phyloP scores from a whole-genome alignment of 2,797 vertebrate genomes.

The Scolopax rusticola region DNA sequence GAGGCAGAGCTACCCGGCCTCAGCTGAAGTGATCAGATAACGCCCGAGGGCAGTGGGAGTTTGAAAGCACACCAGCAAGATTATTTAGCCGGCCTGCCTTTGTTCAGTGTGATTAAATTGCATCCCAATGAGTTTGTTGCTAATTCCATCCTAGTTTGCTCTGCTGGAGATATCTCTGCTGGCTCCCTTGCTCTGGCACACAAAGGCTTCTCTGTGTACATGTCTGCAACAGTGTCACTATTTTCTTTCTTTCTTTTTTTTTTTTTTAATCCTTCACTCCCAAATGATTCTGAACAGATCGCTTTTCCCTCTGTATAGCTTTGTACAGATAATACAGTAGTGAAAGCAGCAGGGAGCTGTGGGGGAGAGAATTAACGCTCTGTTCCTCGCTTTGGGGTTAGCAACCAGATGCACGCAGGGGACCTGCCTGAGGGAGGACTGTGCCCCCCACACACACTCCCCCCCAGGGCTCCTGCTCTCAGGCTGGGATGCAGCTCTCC shows the following conservation, averaged over 20 bases:
- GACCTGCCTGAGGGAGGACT: background rate
- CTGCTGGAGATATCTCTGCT: slow-evolving; percentile 54
- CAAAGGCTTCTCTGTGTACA: slow-evolving; percentile 38
- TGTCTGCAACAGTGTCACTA: slow-evolving; percentile 3
- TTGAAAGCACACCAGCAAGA: background rate
- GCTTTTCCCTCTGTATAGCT: slow-evolving; percentile 25
- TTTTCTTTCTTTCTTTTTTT: background rate
- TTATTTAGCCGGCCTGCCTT: background rate
- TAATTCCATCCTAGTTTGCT: background rate
- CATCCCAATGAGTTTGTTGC: slow-evolving; percentile 19
- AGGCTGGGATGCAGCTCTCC: background rate
- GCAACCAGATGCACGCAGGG: accelerated
- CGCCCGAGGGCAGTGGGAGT: accelerated
- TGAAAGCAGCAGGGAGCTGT: background rate
- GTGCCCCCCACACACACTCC: background rate
- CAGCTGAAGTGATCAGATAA: background rate
- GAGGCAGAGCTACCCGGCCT: background rate
- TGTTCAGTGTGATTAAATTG: background rate
- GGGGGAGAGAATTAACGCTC: background rate
- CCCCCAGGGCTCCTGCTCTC: background rate
- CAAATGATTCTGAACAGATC: background rate
- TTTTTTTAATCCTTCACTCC: background rate
- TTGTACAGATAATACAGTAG: slow-evolving; percentile 2
- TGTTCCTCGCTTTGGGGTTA: background rate
- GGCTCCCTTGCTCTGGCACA: slow-evolving; percentile 24